These are phyloP conservation scores for Drosophila pseudotakahashii DNA, from an alignment of 2,888 invertebrate species.

Conservation along the genomic window DNA sequence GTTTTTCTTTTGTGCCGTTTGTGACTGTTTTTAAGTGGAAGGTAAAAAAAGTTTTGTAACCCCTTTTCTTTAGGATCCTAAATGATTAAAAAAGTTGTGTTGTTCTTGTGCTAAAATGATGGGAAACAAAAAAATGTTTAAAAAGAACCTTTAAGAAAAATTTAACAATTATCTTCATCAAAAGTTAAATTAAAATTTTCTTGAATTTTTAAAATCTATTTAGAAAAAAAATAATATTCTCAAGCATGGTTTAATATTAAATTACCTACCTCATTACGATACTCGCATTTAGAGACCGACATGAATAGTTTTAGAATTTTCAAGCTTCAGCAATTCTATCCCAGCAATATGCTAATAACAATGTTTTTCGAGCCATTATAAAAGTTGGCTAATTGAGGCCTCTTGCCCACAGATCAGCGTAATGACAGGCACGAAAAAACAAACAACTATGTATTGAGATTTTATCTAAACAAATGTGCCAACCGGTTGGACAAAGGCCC, in stretches of 20 bases:
- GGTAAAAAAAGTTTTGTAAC: slow-evolving; percentile 31
- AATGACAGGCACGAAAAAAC: slow-evolving; percentile 32
- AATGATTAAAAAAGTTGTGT: background rate
- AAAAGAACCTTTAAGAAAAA: too few relatives aligned
- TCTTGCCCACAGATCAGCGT: slow-evolving; percentile 10
- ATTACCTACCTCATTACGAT: background rate
- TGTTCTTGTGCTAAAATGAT: background rate
- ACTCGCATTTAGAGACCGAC: background rate
- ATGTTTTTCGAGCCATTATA: slow-evolving; percentile 46
- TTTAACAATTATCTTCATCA: too few relatives aligned
- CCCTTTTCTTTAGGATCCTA: slow-evolving; percentile 1
- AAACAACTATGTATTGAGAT: slow-evolving; percentile 28
- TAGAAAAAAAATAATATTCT: background rate
- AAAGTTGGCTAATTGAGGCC: slow-evolving; percentile 54
- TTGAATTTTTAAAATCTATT: too few relatives aligned
- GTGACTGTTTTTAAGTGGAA: slow-evolving; percentile 49
- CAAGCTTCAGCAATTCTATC: slow-evolving; percentile 49
- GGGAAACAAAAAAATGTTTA: too few relatives aligned
- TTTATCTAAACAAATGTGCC: slow-evolving; percentile 64
- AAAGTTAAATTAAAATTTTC: too few relatives aligned
- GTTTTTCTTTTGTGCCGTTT: slow-evolving; percentile 61
- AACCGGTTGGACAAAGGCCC: slow-evolving; percentile 63
- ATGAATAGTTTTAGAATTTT: slow-evolving; percentile 31
- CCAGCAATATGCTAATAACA: slow-evolving; percentile 23
- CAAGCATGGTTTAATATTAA: background rate